Conservation (phyloP, 30 jellyfish, hydroid and myxozoan species). For the Aurelia sp. region DNA sequence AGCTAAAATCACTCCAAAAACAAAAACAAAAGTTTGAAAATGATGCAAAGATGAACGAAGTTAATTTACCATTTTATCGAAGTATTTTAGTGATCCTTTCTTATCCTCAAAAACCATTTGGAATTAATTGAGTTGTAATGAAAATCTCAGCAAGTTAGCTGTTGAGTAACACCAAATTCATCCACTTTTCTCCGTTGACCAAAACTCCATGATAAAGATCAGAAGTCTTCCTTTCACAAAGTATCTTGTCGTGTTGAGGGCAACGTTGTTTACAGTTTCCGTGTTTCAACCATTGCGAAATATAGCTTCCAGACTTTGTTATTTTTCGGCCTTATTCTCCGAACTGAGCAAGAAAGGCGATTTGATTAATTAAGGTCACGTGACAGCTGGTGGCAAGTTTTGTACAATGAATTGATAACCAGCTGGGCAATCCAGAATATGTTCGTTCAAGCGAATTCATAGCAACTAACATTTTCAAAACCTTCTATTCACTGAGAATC, state of each 20-base stretch:
- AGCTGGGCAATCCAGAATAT: slow-evolving; percentile 56
- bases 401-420: slow-evolving; percentile 43
- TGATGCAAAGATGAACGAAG: neutral
- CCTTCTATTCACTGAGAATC: no score
- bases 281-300: no score
- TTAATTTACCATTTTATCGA: slow-evolving; percentile 20
- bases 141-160: neutral
- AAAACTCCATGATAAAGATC: no score
- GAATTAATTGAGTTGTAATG: slow-evolving; percentile 2
- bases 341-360: slow-evolving; percentile 15
- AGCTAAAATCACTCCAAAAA: neutral
- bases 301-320: neutral
- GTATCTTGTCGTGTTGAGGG: no score
- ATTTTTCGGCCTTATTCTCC: slow-evolving; percentile 7
- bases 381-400: slow-evolving; percentile 66
- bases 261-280: no score
- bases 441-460: slow-evolving; percentile 26
- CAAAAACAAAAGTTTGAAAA: neutral
- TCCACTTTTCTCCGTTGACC: no score
- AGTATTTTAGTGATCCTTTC: slow-evolving; percentile 3
- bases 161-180: neutral
- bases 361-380: slow-evolving; percentile 39
- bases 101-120: slow-evolving; percentile 48
- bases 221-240: no score
- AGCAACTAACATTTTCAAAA: neutral